Conservation (phyloP, 2,888 invertebrate genomes). For the Thymelicus sylvestris region DNA sequence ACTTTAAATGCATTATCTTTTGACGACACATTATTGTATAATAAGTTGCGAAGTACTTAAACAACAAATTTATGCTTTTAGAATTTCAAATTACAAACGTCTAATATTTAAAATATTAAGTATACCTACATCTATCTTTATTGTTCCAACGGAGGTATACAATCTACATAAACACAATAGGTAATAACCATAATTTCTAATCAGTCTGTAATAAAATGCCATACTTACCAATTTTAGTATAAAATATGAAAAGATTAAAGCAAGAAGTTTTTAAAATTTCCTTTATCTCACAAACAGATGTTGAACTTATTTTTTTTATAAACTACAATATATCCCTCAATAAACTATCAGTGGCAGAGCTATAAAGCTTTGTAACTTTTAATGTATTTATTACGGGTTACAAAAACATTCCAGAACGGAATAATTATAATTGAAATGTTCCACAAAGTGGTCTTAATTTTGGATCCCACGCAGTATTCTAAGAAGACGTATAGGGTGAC, state of each 20-base stretch:
- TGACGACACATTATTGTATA: background rate
- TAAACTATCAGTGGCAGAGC: constrained; percentile 11
- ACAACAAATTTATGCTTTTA: background rate
- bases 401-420: constrained; percentile 24
- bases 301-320: constrained; percentile 14
- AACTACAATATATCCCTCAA: constrained; percentile 6
- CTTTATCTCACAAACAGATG: constrained; percentile 6
- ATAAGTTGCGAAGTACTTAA: constrained; percentile 1
- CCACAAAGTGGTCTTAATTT: constrained; percentile 68
- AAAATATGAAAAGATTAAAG: background rate
- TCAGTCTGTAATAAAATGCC: background rate
- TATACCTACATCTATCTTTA: too few relatives aligned
- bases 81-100: background rate
- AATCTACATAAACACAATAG: too few relatives aligned
- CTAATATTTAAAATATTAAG: too few relatives aligned
- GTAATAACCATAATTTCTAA: background rate
- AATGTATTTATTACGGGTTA: constrained; percentile 24
- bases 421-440: constrained; percentile 68
- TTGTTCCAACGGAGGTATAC: too few relatives aligned
- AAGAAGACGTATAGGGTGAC: constrained; percentile 71
- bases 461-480: constrained; percentile 75
- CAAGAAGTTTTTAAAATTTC: background rate
- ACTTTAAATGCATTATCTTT: constrained; percentile 23
- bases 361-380: constrained; percentile 21
- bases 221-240: background rate